Evolutionary conservation across 2,797 vertebrate species (phyloP), one percentile per base, ranked within the genome.

Genomic region (Strix occidentalis): DNA sequence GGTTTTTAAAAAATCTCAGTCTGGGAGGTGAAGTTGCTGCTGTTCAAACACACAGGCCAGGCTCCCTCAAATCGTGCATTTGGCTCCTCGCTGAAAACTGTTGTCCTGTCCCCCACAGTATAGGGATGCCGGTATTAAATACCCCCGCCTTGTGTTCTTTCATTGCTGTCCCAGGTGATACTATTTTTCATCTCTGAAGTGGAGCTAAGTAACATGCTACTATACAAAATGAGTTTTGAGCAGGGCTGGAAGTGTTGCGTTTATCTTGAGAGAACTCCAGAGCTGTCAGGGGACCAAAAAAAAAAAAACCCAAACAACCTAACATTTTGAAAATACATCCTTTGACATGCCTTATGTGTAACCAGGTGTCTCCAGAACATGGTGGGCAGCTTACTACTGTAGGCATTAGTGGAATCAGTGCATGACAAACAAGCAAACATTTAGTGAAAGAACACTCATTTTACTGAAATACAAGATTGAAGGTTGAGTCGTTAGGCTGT

Each of bases 31-130:
- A 46, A 75, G 70, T 53, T 84, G 45, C 48, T 92, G 65, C 48
- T 74, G 26, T 46, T 76, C 21, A n/a, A 43, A 77, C 17, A 31
- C 46, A 35, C 8, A 33, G 63, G 56, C 35, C 16, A 46, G 56
- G 29, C 19, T 76, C 53, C 68, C 68, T 68, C 1, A 0, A 43
- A 33, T n/a, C 4, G 1, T 12, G 5, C 1, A 0, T 43, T 48
- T 46, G 46, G 25, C 41, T 69, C 28, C 57, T 69, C 2, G 0
- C 63, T 71, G 79, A 23, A 66, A 57, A n/a, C 31, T 54, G 23
- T 65, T 3, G 0, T 39, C 64, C 72, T 75, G 56, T 58, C 11
- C 46, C 56, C 24, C 5, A 1, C 29, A 33, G 50, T 26, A 29
- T 5, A 54, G 66, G 24, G 17, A 24, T 13, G 2, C n/a, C 9